Evolutionary conservation across 2,888 invertebrate species (phyloP).

Genomic region (Pseudanteris insignis): DNA sequence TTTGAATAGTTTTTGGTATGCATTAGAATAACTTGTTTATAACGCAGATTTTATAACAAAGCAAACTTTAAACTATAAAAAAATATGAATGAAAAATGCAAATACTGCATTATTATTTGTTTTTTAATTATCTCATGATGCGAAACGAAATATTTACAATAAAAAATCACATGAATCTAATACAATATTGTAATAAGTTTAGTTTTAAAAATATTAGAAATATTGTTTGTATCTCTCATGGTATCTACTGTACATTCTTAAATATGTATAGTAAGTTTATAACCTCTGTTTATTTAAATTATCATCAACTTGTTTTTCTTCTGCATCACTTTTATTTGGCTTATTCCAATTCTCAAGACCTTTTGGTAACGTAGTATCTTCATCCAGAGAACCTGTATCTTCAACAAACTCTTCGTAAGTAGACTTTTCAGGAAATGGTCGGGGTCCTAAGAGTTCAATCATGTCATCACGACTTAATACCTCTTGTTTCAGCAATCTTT

Average conservation of each 20-base stretch:
- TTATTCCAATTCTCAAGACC: slow-evolving; percentile 97
- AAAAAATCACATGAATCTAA: slow-evolving; percentile 34
- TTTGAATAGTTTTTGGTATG: too few species aligned
- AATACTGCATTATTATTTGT: too few species aligned
- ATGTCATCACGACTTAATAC: slow-evolving; percentile 95
- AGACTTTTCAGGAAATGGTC: slow-evolving; percentile 98
- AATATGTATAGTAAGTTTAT: slow-evolving; percentile 21
- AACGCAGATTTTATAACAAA: too few species aligned
- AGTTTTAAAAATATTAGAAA: too few species aligned
- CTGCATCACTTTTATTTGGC: slow-evolving; percentile 59
- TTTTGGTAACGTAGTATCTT: slow-evolving; percentile 93
- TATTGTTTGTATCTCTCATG: slow-evolving; percentile 13
- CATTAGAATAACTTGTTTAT: too few species aligned
- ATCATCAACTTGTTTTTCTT: too few species aligned
- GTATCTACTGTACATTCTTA: slow-evolving; percentile 43
- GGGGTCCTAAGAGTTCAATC: slow-evolving; percentile 91
- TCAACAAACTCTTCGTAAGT: slow-evolving; percentile 99
- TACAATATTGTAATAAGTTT: too few species aligned
- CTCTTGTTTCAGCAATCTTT: slow-evolving; percentile 91
- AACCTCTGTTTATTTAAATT: too few species aligned
- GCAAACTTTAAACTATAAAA: too few species aligned
- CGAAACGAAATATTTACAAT: slow-evolving; percentile 41
- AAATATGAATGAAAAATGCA: too few species aligned
- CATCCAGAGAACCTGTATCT: slow-evolving; percentile 97
- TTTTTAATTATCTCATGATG: slow-evolving; percentile 27